A percentile compares a stretch with the other conserved stretches of the same genome.
Evolutionary conservation across 2,888 invertebrate genomes (phyloP).

Genomic region (Drepana falcataria): DNA sequence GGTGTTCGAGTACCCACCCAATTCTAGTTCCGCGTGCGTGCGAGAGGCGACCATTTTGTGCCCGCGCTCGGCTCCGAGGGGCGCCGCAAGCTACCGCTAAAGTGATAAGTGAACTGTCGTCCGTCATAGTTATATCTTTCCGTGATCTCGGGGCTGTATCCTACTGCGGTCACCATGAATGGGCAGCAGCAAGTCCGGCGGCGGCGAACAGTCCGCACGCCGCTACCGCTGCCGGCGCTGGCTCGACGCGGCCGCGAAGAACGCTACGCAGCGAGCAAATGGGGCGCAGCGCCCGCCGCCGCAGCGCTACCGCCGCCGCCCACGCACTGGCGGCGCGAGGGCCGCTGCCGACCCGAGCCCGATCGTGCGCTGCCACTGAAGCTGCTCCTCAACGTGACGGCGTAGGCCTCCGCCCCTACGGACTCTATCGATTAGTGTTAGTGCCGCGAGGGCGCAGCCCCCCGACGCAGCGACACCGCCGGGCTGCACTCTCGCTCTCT

Average conservation of each 20-base stretch:
- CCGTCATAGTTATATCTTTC: conserved; percentile 24
- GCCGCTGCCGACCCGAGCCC: conserved; percentile 68
- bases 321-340: conserved; percentile 83
- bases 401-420: conserved; percentile 47
- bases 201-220: conserved; percentile 40
- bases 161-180: conserved; percentile 38
- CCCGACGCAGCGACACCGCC: conserved; percentile 20
- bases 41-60: conserved; percentile 60
- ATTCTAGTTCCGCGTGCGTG: conserved; percentile 40
- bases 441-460: conserved; percentile 46
- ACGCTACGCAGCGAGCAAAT: conserved; percentile 86
- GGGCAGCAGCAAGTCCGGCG: conserved; percentile 42
- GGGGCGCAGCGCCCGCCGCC: conserved; percentile 89
- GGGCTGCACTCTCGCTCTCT: conserved; percentile 49
- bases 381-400: conserved; percentile 80
- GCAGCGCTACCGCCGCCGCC: conserved; percentile 89
- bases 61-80: conserved; percentile 46
- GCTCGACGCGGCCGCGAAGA: conserved; percentile 44
- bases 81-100: conserved; percentile 39
- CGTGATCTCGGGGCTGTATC: conserved; percentile 21
- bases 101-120: conserved; percentile 53
- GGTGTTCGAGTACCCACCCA: conserved; percentile 19
- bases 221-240: conserved; percentile 30
- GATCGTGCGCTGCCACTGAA: conserved; percentile 81
- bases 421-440: conserved; percentile 60